Evolutionary conservation across 2,888 invertebrate genomes (phyloP).

Genomic region (Crossocerus cetratus): DNA sequence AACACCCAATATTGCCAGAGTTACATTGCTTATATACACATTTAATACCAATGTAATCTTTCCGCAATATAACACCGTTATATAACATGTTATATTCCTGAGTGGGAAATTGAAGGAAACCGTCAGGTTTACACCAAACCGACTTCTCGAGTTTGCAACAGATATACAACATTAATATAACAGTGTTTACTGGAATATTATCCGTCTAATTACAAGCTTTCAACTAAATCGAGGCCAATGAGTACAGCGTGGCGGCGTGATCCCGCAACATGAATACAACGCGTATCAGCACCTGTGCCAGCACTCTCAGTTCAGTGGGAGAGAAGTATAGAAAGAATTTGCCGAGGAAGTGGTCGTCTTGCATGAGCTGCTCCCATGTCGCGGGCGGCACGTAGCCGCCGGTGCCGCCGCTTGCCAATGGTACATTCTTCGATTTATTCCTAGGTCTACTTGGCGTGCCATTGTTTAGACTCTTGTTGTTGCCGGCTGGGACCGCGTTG

Average conservation of each 20-base stretch:
- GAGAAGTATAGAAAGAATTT: conserved; percentile 91
- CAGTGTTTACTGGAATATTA: too few species aligned
- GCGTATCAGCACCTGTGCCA: conserved; percentile 84
- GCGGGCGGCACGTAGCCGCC: conserved; percentile 65
- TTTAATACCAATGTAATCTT: too few species aligned
- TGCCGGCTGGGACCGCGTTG: conserved; percentile 58
- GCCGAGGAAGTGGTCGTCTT: conserved; percentile 90
- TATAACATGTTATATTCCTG: too few species aligned
- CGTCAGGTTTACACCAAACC: too few species aligned
- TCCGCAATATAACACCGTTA: too few species aligned
- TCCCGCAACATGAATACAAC: neutral
- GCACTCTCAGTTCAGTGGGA: conserved; percentile 85
- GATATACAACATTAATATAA: too few species aligned
- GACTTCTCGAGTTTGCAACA: too few species aligned
- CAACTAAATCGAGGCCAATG: neutral
- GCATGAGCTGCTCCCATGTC: conserved; percentile 86
- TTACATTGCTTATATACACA: too few species aligned
- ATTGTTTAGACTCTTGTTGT: conserved; percentile 69
- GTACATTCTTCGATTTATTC: conserved; percentile 61
- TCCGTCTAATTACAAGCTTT: neutral
- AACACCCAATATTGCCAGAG: too few species aligned
- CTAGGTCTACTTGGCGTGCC: conserved; percentile 59
- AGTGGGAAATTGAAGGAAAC: too few species aligned
- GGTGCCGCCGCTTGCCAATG: conserved; percentile 65
- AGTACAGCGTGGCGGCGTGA: neutral